Evolutionary conservation across 2,888 invertebrate species (phyloP), one percentile per base, ranked within the genome.

Genomic region (Bibio marci): DNA sequence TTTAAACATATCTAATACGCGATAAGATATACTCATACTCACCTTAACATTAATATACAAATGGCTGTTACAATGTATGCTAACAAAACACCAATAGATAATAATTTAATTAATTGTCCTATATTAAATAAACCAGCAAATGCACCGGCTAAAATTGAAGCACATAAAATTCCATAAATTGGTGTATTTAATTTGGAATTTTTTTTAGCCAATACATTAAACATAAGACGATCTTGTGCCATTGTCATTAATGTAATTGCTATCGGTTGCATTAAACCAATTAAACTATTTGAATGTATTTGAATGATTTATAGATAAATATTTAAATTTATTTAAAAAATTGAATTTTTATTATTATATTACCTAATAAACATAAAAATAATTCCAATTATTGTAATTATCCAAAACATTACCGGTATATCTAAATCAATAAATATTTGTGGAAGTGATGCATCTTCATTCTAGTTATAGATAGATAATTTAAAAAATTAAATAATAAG

Each of bases 61-160:
- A 87, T 75, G 2, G 90, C 86, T 1, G 92, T 92, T 46, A 92
- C 88, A 3, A 88, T 85, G 57, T 92, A 92, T 0, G 90, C 90
- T 37, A 88, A 66, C 2, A 90, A 65, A 7, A 35, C 34, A 11
- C 87, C 87, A 49, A 94, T 92, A 7, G 91, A 91, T 86, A 94
- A 88, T 80, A 94, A 91, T 52, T 92, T 88, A 44, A 94, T 90
- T 41, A 94, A 64, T 54, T 91, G 90, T 44, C 85, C 74, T 43
- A 92, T 64, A 62, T 92, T 80, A 58, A 94, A 88, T 13, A 91
- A 56, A 1, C 85, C 67, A 0, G 91, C 83, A 80, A 92, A 85
- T 4, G 78, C 40, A 17, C 81, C 87, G 44, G 85, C 72, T 7
- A 87, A 62, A 11, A 81, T 45, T 14, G 88, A 87, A 26, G 85